Base-by-base conservation (phyloP, 2,797 vertebrate genomes). In the Lacerta viridis region DNA sequence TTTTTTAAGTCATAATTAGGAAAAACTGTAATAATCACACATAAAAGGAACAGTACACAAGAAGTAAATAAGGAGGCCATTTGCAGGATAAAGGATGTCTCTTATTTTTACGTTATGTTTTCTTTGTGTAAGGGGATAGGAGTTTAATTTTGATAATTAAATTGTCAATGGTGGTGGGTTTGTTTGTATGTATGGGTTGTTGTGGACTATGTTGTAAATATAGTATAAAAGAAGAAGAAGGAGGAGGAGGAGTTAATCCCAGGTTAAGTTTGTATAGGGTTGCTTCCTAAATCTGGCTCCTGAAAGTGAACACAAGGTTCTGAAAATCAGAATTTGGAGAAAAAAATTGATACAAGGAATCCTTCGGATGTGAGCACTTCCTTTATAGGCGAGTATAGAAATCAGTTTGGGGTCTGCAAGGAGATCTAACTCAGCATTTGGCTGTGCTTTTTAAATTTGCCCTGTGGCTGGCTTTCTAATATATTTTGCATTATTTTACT, bases 291-390 rank as follows among this genome's bases (percentile, higher is more conserved):
- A 59, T 4, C 2, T 71, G 50, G 9, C 41, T 61, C 33, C 85
- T 17, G 11, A 88, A 85, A 55, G 18, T 25, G 86, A 80, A 82
- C 10, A 72, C 43, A 39, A 15, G 1, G 17, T 86, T 89, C 85
- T 83, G 36, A 86, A 86, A 81, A 72, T 50, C 0, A 1, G 33
- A 77, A 46, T 55, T 39, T 66, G 29, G 29, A 88, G 9, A 5
- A 88, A 81, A 81, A 83, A 83, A 81, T 9, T 83, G 59, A 36
- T 84, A 13, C 9, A 50, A 78, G 17, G 90, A 85, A 76, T 85
- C 5, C 10, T 89, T 87, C 1, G 59, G 5, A 39, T 33, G 5
- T 43, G 83, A 23, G 27, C 9, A 89, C 69, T 84, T 90, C 43
- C 8, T 89, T 92, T 86, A 41, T 41, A 5, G 3, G 13, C 18